phyloP scores from a whole-genome alignment of 2,888 invertebrate genomes.

The Xanthostigma xanthostigma region DNA sequence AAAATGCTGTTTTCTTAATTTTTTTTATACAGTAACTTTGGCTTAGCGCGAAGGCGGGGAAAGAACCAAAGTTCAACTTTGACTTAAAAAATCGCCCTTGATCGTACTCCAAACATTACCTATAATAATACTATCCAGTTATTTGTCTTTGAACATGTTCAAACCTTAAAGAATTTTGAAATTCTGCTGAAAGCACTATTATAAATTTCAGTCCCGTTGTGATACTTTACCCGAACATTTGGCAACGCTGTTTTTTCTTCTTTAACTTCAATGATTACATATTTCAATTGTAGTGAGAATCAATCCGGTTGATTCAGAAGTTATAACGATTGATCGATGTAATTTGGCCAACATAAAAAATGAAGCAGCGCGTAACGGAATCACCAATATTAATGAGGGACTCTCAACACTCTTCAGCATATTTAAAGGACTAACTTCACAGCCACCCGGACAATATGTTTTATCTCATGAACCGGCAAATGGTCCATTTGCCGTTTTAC shows the following conservation, averaged over 20 bases:
- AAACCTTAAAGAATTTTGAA: no score
- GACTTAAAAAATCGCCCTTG: no score
- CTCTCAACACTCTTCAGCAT: not conserved
- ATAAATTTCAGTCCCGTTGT: no score
- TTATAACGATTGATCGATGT: not conserved
- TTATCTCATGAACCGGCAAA: not conserved
- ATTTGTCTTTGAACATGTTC: no score
- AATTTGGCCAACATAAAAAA: not conserved
- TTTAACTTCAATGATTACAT: not conserved
- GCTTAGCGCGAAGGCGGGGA: no score
- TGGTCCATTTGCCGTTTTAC: constrained; percentile 1
- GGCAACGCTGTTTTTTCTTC: not conserved
- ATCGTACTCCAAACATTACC: no score
- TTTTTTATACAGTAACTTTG: no score
- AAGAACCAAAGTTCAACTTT: no score
- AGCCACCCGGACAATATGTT: not conserved
- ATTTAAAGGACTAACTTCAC: not conserved
- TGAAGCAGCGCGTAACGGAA: not conserved
- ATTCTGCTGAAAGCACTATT: no score
- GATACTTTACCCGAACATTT: no score
- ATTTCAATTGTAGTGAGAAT: not conserved
- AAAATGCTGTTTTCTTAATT: no score
- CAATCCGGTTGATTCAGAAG: constrained; percentile 1
- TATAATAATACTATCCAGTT: no score
- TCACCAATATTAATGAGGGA: not conserved